These are phyloP conservation scores for Pseudorhombus dupliciocellatus DNA, from an alignment of 2,113 vertebrate species.

Conservation along the genomic window DNA sequence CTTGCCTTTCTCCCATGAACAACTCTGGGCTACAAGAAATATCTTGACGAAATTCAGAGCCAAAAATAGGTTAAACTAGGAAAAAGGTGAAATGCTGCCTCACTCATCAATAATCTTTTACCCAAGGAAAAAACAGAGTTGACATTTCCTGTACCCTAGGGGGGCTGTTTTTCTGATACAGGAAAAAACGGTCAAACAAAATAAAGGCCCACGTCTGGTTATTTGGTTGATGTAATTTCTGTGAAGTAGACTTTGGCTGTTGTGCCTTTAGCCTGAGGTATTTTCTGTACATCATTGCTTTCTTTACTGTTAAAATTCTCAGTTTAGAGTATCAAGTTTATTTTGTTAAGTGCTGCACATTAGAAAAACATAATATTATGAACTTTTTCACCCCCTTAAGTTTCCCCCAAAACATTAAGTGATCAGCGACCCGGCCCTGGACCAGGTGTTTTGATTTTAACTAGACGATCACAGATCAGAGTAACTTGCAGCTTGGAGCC, in stretches of 20 bases:
- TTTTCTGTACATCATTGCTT: not conserved
- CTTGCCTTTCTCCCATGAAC: not conserved
- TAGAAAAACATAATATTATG: not conserved
- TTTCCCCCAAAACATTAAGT: not conserved
- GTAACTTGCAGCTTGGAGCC: conserved; percentile 17
- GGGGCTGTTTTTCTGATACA: conserved; percentile 24
- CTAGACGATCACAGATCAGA: not conserved
- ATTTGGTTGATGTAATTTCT: conserved; percentile 19
- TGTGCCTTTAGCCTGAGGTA: conserved; percentile 55
- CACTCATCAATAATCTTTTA: not conserved
- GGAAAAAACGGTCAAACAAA: not conserved
- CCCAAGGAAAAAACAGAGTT: not conserved
- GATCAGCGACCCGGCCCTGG: not conserved
- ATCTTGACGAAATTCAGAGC: not conserved
- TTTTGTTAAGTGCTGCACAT: not conserved
- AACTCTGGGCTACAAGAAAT: not conserved
- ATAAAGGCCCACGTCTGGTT: not conserved
- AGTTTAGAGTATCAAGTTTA: not conserved
- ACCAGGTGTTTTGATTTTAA: not conserved
- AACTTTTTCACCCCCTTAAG: not conserved
- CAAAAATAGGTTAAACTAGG: not conserved
- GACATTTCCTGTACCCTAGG: not conserved
- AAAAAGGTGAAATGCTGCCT: not conserved
- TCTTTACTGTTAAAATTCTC: not conserved
- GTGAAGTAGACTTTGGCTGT: conserved; percentile 35